Evolutionary conservation across 2,888 invertebrate genomes (phyloP).

Genomic region (Agriotes lineatus): DNA sequence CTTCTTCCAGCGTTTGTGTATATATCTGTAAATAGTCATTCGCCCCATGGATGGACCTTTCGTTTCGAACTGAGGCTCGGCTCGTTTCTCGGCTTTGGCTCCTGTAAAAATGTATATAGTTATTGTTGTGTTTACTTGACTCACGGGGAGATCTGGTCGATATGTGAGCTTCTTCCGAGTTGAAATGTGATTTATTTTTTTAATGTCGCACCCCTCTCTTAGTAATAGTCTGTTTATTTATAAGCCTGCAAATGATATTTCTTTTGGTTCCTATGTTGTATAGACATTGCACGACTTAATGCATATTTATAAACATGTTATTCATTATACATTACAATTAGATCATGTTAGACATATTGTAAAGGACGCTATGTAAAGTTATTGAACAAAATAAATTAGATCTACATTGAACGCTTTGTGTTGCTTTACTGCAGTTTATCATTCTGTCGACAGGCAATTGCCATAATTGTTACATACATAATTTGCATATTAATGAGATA

Average conservation of each 20-base stretch:
- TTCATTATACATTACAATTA: slow-evolving; percentile 43
- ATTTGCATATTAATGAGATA: no score
- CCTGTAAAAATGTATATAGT: slow-evolving; percentile 42
- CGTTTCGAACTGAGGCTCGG: slow-evolving; percentile 1
- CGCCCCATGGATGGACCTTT: slow-evolving; percentile 14
- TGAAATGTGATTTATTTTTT: slow-evolving; percentile 29
- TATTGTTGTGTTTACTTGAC: slow-evolving; percentile 35
- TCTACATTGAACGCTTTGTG: slow-evolving; percentile 53
- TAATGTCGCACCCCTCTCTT: slow-evolving; percentile 7
- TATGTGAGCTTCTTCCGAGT: slow-evolving; percentile 5
- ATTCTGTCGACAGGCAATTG: slow-evolving; percentile 9
- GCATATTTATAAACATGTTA: slow-evolving; percentile 45
- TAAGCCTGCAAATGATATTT: slow-evolving; percentile 32
- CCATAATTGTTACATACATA: no score
- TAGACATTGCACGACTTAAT: slow-evolving; percentile 34
- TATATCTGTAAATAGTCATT: slow-evolving; percentile 31
- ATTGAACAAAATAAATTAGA: slow-evolving; percentile 58
- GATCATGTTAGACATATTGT: slow-evolving; percentile 51
- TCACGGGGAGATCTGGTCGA: slow-evolving; percentile 4
- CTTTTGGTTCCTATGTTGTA: slow-evolving; percentile 42
- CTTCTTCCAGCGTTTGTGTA: slow-evolving; percentile 18
- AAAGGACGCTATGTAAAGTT: slow-evolving; percentile 61
- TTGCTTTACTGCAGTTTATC: background rate
- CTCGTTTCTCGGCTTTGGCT: background rate
- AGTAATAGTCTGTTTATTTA: slow-evolving; percentile 32